phyloP scores from a whole-genome alignment of 2,888 invertebrate species.

The Megalurothrips usitatus region DNA sequence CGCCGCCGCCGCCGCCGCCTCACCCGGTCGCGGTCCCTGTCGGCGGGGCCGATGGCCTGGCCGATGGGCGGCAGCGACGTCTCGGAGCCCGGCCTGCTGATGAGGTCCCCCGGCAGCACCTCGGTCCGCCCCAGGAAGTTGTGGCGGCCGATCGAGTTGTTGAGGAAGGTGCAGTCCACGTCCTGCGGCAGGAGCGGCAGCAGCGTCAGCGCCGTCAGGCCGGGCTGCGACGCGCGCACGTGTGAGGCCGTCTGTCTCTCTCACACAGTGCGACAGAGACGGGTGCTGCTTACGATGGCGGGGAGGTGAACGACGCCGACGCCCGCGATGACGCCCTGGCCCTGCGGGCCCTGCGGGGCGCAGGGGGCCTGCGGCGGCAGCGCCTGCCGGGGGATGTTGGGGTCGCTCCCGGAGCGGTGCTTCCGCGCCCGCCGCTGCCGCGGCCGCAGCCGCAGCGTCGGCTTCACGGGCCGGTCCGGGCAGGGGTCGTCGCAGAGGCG shows the following conservation, averaged over 20 bases:
- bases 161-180: conserved; percentile 35
- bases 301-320: conserved; percentile 42
- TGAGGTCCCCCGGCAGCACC: conserved; percentile 41
- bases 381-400: conserved; percentile 38
- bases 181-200: conserved; percentile 30
- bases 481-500: conserved; percentile 33
- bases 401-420: conserved; percentile 41
- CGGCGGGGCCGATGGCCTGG: conserved; percentile 22
- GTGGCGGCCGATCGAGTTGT: conserved; percentile 43
- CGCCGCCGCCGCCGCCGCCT: too few species aligned
- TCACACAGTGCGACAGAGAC: too few species aligned
- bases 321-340: background rate
- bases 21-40: conserved; percentile 30
- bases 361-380: too few species aligned
- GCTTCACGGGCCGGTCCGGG: conserved; percentile 32
- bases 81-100: conserved; percentile 42
- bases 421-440: conserved; percentile 38
- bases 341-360: background rate
- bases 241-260: too few species aligned
- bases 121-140: conserved; percentile 44
- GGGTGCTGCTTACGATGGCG: conserved; percentile 45
- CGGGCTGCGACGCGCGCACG: too few species aligned
- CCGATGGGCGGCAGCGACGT: conserved; percentile 42
- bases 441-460: conserved; percentile 37
- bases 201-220: too few species aligned